Base-by-base conservation (phyloP, 2,797 vertebrate genomes). In the Chanos chanos region DNA sequence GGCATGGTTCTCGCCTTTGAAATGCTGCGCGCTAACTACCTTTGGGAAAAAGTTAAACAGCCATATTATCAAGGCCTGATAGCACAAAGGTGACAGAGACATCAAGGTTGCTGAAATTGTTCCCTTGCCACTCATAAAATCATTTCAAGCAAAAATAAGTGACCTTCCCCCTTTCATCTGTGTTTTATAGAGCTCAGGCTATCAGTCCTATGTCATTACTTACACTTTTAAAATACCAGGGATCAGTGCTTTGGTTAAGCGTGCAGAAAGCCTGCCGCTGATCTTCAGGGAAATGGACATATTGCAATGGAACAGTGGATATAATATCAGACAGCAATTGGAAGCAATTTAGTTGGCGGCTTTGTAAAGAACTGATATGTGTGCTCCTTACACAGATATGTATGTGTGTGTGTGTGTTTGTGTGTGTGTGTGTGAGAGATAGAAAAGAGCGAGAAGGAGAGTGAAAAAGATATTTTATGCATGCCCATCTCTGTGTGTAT, bases 101-200 rank as follows among this genome's bases (percentile, higher is more conserved):
- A 33, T 33, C 37, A 52, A 10, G 43, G 47, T 61, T 18, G 25
- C 37, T 33, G 48, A 51, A 51, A 51, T 52, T 51, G 52, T 48
- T 77, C 77, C 67, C 77, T 64, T n/a, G 68, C 60, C 59, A 61
- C 74, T 69, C 70, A 74, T 81, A 72, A 83, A 44, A 25, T 21
- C 41, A 41, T 33, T 60, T 33, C 21, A 37, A 51, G 68, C 24
- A 36, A 58, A 61, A 53, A 50, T 71, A 65, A 52, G 31, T 66
- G 62, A 66, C 59, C 39, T 66, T 62, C 47, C 51, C 52, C 72
- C 76, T 56, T 64, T 71, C 65, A 62, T 36, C 37, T 55, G 68
- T 71, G 52, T 65, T 61, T 57, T 60, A 60, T 64, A 68, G 66
- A 49, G 45, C 44, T 37, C 54, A 53, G 31, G 49, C 36, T 52